Percentiles rank a stretch among this genome's conserved stretches.
Conservation (phyloP, 2,888 invertebrate species). For the Polietes domitor region DNA sequence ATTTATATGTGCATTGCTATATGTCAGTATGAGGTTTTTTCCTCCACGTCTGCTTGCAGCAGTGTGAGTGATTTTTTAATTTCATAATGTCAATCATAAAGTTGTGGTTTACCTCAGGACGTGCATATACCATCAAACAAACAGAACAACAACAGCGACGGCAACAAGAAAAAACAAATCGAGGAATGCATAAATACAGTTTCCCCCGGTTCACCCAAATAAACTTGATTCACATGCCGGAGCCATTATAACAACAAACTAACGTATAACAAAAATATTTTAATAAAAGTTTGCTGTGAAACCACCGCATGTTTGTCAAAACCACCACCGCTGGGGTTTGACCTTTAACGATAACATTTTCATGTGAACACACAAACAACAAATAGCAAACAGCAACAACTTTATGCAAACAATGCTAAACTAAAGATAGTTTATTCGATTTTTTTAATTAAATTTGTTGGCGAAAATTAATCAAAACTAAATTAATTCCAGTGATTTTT, state of each 20-base stretch:
- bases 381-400: background rate
- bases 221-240: background rate
- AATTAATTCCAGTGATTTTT: background rate
- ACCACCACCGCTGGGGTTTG: background rate
- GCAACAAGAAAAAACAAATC: no score
- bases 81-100: slow-evolving; percentile 55
- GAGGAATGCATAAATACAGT: background rate
- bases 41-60: background rate
- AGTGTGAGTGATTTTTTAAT: slow-evolving; percentile 53
- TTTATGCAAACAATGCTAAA: background rate
- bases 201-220: background rate
- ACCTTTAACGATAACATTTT: background rate
- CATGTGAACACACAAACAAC: background rate
- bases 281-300: background rate
- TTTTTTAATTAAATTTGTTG: background rate
- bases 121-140: background rate
- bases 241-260: background rate
- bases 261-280: background rate
- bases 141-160: background rate
- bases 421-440: background rate
- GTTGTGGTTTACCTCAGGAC: slow-evolving; percentile 37
- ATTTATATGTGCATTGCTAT: background rate
- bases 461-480: background rate
- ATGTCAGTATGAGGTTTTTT: background rate
- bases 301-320: slow-evolving; percentile 7